Conservation (phyloP, 2,113 vertebrate genomes). For the Hyperopisus bebe region DNA sequence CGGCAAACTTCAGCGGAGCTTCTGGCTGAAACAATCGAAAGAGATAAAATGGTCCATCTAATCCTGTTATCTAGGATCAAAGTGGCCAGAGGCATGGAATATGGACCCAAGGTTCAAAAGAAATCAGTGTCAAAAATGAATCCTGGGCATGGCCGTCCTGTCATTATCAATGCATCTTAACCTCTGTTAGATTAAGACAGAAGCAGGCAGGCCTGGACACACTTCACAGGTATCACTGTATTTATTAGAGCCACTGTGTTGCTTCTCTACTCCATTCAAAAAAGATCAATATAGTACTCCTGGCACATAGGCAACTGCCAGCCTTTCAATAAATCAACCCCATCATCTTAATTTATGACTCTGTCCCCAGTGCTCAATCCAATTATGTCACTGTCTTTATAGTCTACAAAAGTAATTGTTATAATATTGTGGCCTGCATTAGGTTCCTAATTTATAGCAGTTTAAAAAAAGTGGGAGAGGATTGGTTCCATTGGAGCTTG, state of each 20-base stretch:
- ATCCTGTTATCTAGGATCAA: slow-evolving; percentile 11
- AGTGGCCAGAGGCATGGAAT: not conserved
- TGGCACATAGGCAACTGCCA: not conserved
- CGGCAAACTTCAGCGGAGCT: not conserved
- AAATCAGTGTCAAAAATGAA: not conserved
- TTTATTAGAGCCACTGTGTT: not conserved
- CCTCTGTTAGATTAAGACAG: not conserved
- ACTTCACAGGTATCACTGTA: not conserved
- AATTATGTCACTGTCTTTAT: slow-evolving; percentile 16
- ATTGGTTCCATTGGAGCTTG: not conserved
- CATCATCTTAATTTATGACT: slow-evolving; percentile 17
- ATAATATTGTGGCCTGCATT: slow-evolving; percentile 13
- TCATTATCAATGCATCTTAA: not conserved
- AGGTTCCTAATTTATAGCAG: not conserved
- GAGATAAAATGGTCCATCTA: slow-evolving; percentile 9
- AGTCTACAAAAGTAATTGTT: slow-evolving; percentile 14
- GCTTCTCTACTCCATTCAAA: not conserved
- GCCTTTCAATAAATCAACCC: slow-evolving; percentile 18
- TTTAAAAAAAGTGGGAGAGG: not conserved
- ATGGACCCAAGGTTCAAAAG: slow-evolving; percentile 1
- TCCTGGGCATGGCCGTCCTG: not conserved
- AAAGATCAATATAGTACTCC: slow-evolving; percentile 8
- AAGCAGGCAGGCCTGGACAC: not conserved
- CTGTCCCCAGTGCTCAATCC: not conserved
- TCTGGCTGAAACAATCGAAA: slow-evolving; percentile 14